Percentiles rank a stretch among this genome's conserved stretches.
Evolutionary conservation across 2,113 vertebrate species (phyloP).

Genomic region (Colius striatus): DNA sequence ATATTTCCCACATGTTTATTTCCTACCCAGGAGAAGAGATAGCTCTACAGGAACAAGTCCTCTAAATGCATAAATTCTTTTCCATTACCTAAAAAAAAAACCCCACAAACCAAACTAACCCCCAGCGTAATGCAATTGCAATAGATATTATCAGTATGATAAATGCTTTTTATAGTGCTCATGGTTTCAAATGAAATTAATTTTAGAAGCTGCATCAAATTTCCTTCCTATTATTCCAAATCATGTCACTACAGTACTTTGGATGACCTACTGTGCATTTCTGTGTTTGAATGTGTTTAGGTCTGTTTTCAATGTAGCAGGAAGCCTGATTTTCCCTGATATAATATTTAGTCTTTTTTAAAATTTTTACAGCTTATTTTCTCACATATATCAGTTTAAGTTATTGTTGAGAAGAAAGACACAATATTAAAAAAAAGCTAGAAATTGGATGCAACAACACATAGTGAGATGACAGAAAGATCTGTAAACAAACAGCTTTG

Average conservation of each 20-base stretch:
- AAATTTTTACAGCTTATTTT: not conserved
- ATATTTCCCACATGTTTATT: not conserved
- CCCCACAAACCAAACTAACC: not conserved
- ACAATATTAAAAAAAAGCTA: not conserved
- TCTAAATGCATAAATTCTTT: not conserved
- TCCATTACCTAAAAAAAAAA: not conserved
- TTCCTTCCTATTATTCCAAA: slow-evolving; percentile 25
- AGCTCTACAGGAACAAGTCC: not conserved
- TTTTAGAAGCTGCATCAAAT: slow-evolving; percentile 30
- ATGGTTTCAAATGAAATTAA: slow-evolving; percentile 32
- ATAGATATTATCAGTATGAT: slow-evolving; percentile 11
- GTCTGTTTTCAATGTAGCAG: not conserved
- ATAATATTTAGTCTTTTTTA: not conserved
- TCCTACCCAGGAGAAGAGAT: not conserved
- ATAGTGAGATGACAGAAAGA: not conserved
- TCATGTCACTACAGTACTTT: not conserved
- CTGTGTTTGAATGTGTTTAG: not conserved
- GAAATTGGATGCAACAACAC: not conserved
- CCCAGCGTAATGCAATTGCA: not conserved
- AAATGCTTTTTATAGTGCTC: slow-evolving; percentile 13
- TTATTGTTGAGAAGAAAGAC: not conserved
- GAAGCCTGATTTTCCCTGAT: not conserved
- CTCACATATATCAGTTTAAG: not conserved
- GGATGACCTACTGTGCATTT: not conserved
- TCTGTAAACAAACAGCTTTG: not conserved